A percentile compares a stretch with the other conserved stretches of the same genome.
Conservation (phyloP, 2,888 invertebrate genomes). For the Xanthorhoe spadicearia region DNA sequence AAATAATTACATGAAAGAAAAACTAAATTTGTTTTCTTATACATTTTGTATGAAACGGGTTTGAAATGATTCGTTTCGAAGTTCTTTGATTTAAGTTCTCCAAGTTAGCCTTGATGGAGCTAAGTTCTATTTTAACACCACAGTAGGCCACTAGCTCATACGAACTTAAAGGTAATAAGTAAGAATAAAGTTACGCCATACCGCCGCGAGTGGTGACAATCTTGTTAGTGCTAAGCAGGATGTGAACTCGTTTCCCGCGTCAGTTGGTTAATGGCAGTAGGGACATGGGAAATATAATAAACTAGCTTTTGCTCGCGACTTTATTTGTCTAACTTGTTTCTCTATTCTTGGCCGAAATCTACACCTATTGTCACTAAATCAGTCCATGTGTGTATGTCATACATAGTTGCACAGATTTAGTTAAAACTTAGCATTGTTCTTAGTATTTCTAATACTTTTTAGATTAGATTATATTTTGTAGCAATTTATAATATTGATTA, state of each 20-base stretch:
- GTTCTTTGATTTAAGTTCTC: neutral
- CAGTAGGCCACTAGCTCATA: neutral
- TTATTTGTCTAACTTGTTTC: no score
- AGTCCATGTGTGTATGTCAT: no score
- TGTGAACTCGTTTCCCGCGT: conserved; percentile 23
- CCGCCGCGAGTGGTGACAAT: conserved; percentile 7
- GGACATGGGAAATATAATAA: neutral
- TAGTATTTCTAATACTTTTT: no score
- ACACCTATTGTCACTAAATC: no score
- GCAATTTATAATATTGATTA: no score
- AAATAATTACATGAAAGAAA: no score
- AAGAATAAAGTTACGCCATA: neutral
- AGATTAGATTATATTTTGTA: no score
- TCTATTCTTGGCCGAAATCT: no score
- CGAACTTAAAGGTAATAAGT: neutral
- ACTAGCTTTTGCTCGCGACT: neutral
- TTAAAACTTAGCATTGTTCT: no score
- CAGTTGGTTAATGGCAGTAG: neutral
- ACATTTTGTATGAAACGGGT: no score
- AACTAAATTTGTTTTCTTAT: no score
- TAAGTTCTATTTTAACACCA: neutral
- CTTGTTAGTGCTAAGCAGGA: conserved; percentile 28
- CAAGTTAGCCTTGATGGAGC: neutral
- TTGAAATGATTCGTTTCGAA: conserved; percentile 5
- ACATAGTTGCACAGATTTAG: no score